Percentiles rank a stretch among this genome's conserved stretches.
Evolutionary conservation across 2,797 vertebrate species (phyloP).

Genomic region (Hipposideros larvatus): DNA sequence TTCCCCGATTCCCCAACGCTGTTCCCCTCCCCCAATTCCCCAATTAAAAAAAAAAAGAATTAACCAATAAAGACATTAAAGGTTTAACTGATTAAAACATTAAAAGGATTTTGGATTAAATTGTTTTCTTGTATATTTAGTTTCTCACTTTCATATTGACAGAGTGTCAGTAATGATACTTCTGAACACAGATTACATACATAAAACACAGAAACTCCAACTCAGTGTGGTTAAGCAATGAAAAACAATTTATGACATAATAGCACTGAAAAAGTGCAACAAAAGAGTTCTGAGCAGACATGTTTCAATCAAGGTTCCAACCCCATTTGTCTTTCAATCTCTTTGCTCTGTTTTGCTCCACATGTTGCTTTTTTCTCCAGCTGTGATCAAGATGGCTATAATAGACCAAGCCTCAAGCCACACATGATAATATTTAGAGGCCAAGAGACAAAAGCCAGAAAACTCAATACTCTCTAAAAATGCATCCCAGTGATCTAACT

Average conservation of each 20-base stretch:
- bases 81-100: slow-evolving; percentile 9
- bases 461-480: not conserved
- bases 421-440: not conserved
- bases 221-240: not conserved
- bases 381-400: not conserved
- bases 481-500: not conserved
- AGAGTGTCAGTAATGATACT: not conserved
- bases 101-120: not conserved
- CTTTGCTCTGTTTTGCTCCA: not conserved
- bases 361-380: not conserved
- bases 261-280: not conserved
- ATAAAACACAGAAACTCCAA: not conserved
- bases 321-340: not conserved
- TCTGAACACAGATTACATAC: not conserved
- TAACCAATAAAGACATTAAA: not conserved
- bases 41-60: not conserved
- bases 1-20: too few relatives aligned
- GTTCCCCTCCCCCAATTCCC: too few relatives aligned
- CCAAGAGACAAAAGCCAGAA: slow-evolving; percentile 16
- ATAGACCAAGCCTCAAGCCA: not conserved
- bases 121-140: slow-evolving; percentile 20
- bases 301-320: not conserved
- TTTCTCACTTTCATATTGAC: not conserved
- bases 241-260: not conserved
- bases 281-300: not conserved